phyloP scores from a whole-genome alignment of 2,888 invertebrate species.

The Dorcus parallelipipedus region DNA sequence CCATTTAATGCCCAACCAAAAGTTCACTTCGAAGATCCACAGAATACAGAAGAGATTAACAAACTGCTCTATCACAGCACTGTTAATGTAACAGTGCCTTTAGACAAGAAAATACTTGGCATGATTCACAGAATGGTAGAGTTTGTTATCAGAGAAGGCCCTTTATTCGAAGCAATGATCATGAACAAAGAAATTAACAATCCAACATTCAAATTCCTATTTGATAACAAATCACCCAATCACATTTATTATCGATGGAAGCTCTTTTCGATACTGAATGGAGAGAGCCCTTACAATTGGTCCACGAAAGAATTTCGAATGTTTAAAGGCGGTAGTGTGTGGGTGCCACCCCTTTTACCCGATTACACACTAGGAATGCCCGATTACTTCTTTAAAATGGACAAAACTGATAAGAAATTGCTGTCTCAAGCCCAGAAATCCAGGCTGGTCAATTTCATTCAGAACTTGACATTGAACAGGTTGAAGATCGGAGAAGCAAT shows the following conservation, averaged over 20 bases:
- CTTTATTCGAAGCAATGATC: conserved; percentile 98
- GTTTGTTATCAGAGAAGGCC: conserved; percentile 97
- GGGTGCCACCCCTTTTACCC: conserved; percentile 92
- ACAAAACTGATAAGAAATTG: conserved; percentile 60
- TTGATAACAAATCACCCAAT: conserved; percentile 93
- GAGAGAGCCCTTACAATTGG: conserved; percentile 88
- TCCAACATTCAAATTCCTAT: conserved; percentile 93
- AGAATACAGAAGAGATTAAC: conserved; percentile 29
- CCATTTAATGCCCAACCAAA: conserved; percentile 97
- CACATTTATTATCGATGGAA: conserved; percentile 99
- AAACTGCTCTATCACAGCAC: conserved; percentile 81
- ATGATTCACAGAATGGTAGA: conserved; percentile 97
- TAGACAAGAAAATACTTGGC: conserved; percentile 73
- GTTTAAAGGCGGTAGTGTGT: conserved; percentile 92
- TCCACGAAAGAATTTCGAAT: conserved; percentile 85
- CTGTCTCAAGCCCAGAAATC: conserved; percentile 78
- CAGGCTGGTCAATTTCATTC: conserved; percentile 81
- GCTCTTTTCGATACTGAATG: conserved; percentile 90
- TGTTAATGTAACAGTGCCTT: conserved; percentile 63
- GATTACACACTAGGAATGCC: conserved; percentile 95
- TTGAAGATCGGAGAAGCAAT: conserved; percentile 84
- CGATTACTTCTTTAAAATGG: conserved; percentile 72
- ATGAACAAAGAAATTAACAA: conserved; percentile 97
- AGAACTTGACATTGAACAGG: conserved; percentile 73
- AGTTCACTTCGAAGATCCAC: conserved; percentile 24